Percentiles rank a stretch among this genome's conserved stretches.
Conservation (phyloP, 2,797 vertebrate genomes). For the Paedocypris micromegethes region DNA sequence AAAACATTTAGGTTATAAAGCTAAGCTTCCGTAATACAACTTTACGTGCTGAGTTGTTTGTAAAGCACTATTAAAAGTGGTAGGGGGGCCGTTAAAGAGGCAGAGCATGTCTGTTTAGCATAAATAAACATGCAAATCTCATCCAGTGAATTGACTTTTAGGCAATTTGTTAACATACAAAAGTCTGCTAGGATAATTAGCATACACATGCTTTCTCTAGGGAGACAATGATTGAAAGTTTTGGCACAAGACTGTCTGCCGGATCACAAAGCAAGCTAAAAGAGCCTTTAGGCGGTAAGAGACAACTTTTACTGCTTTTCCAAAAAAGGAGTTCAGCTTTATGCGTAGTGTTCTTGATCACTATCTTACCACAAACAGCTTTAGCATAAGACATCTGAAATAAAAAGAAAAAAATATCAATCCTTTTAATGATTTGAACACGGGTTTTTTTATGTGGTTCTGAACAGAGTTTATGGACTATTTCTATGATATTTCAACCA, state of each 20-base stretch:
- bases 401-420: too few relatives aligned
- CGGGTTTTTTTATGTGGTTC: too few relatives aligned
- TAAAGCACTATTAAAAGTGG: neutral
- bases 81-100: slow-evolving; percentile 1
- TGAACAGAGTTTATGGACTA: too few relatives aligned
- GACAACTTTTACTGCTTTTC: slow-evolving; percentile 1
- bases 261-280: slow-evolving; percentile 6
- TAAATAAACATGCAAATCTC: slow-evolving; percentile 58
- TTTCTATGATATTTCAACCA: slow-evolving; percentile 26
- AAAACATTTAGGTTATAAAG: neutral
- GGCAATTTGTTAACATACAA: slow-evolving; percentile 66
- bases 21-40: neutral
- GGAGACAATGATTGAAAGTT: neutral
- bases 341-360: too few relatives aligned
- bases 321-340: neutral
- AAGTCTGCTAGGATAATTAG: slow-evolving; percentile 55
- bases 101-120: slow-evolving; percentile 53
- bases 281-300: neutral
- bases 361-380: too few relatives aligned
- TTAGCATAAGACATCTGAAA: too few relatives aligned
- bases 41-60: neutral
- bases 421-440: too few relatives aligned
- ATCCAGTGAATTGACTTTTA: slow-evolving; percentile 58
- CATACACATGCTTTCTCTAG: slow-evolving; percentile 24
- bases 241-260: slow-evolving; percentile 22